Conservation (phyloP, 2,797 vertebrate genomes). For the Eutrigla gurnardus region DNA sequence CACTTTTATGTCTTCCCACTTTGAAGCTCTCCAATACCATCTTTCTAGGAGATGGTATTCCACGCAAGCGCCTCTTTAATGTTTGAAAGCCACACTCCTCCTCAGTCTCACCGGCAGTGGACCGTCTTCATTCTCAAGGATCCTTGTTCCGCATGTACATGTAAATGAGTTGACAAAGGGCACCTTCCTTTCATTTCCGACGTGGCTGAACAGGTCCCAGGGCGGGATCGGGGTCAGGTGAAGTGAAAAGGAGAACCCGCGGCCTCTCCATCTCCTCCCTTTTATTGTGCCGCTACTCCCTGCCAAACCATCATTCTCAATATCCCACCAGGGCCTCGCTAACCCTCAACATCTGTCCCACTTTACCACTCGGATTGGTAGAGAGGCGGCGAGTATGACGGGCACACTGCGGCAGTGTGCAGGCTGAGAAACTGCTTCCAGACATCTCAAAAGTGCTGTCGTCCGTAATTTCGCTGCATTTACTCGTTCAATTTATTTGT, state of each 20-base stretch:
- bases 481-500: slow-evolving; percentile 75
- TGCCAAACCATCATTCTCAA: slow-evolving; percentile 73
- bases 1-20: slow-evolving; percentile 82
- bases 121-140: slow-evolving; percentile 14
- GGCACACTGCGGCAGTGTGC: slow-evolving; percentile 54
- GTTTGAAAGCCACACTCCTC: slow-evolving; percentile 56
- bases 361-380: slow-evolving; percentile 68
- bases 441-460: slow-evolving; percentile 70
- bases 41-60: slow-evolving; percentile 68
- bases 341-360: slow-evolving; percentile 81
- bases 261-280: slow-evolving; percentile 54
- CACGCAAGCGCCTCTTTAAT: slow-evolving; percentile 60
- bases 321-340: slow-evolving; percentile 71
- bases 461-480: slow-evolving; percentile 69
- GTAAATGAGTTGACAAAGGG: slow-evolving; percentile 55
- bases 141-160: slow-evolving; percentile 39
- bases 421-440: slow-evolving; percentile 77
- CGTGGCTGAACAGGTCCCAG: slow-evolving; percentile 65
- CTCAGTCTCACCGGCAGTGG: slow-evolving; percentile 35
- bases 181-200: slow-evolving; percentile 52
- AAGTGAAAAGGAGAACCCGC: slow-evolving; percentile 55
- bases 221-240: slow-evolving; percentile 65
- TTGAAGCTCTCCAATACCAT: slow-evolving; percentile 75
- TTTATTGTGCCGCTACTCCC: slow-evolving; percentile 60
- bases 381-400: slow-evolving; percentile 58